Evolutionary conservation across 2,888 invertebrate species (phyloP), one percentile per base, ranked within the genome.

Genomic region (Thera britannica): DNA sequence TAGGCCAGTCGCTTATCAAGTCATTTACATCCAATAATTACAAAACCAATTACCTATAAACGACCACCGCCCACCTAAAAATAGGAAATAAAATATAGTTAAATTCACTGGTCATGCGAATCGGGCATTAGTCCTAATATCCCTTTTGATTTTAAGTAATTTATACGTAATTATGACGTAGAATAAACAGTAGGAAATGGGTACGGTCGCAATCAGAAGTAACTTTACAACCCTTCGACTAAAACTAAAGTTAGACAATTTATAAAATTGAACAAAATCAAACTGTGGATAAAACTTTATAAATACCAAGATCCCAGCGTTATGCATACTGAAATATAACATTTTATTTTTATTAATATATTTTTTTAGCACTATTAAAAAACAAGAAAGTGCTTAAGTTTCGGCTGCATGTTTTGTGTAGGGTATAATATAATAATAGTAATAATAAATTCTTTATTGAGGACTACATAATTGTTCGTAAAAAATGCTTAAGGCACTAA

Each of bases 141-240:
- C 87, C 90, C 87, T 91, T 92, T 92, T 90, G 92, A 90, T 93
- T 93, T 93, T 90, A 90, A 90, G 90, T 90, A 91, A 92, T 92
- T 90, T 92, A 89, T 88, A 88, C 86, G 86, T 87, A 89, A 87
- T 90, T 90, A 89, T 83, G n/a, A 1, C 56, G 49, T 23, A 58
- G 55, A 51, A 36, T 54, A 60, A 41, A 51, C 23, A 59, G 34
- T 58, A 62, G 36, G n/a, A 57, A 9, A 12, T n/a, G 9, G 41
- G 23, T 23, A 36, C 7, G 52, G 38, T 52, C 12, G 48, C 44
- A 12, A 23, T 49, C 34, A 36, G 12, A 59, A 51, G 86, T 81
- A 77, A 83, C n/a, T 60, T 12, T 23, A 52, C 11, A 41, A 23
- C 38, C 8, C 6, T 6, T 49, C 35, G 48, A 23, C 34, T 2